Evolutionary conservation across 2,797 vertebrate genomes (phyloP), one percentile per base, ranked within the genome.

Genomic region (Enteromius trimaculatus): DNA sequence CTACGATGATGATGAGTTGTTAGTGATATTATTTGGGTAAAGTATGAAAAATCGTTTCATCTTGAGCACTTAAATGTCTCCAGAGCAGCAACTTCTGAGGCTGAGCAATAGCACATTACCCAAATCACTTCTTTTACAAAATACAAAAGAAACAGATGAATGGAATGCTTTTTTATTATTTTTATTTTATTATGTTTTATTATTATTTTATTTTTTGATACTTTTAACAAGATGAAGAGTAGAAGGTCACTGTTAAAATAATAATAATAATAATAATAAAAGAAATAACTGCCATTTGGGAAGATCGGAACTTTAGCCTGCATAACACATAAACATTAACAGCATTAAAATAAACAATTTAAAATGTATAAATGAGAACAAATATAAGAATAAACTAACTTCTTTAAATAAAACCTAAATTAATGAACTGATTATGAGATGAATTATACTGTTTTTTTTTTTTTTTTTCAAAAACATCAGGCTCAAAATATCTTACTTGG

Each of bases 21-120:
- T 31, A 42, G 39, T 80, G 34, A 53, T 51, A 13, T 44, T 44
- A 26, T 60, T 77, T 53, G 55, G 17, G 19, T 47, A 6, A 65
- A 69, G 39, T 49, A 16, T 42, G 13, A 58, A 49, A 64, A 44
- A 53, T 44, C 1, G 1, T 82, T 82, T 82, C 3, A 75, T 65
- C 80, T 51, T 2, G 16, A 53, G 31, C 6, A 7, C 58, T 75
- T 66, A 11, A 29, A 21, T 37, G 13, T 51, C 47, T 70, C 51
- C n/a, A 44, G 39, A 69, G 66, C 66, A 58, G 64, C 19, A 49
- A 65, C 42, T 42, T 80, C 26, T 71, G 34, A 44, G 34, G 29
- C 14, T 58, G n/a, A 64, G 29, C 13, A 13, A 37, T 21, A 31
- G 53, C 42, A 49, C 13, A 71, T 64, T 60, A 72, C 7, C 8